Base-by-base conservation (phyloP, 2,113 vertebrate species). In the Spheniscus mendiculus region DNA sequence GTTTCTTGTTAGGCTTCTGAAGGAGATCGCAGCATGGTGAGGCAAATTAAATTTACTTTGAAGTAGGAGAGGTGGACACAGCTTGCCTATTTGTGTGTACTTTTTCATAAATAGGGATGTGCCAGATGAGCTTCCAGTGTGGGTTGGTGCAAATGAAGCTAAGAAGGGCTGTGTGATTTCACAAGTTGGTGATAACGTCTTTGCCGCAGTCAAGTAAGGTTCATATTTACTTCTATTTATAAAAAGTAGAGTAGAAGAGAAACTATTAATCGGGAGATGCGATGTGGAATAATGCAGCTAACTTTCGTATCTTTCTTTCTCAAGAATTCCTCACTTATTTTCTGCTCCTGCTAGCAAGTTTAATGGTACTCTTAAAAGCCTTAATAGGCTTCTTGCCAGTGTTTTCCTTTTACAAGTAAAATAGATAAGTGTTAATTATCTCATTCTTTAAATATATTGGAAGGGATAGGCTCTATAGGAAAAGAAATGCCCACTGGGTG, bases 201-300 rank as follows among this genome's bases (percentile, higher is more conserved):
- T 99, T 97, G 98, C 99, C 73, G 99, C 99, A 59, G 98, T 99
- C 90, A 98, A 99, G 99, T 99, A 98, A 99, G 99, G 62, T 98
- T 77, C 81, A 79, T 65, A 25, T 40, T 97, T 94, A 71, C 49
- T 87, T 69, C 65, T 36, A 22, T 52, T 73, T 38, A 16, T 62
- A 47, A 89, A 58, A 32, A 80, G 26, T 50, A 56, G 27, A 62
- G 23, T 29, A 53, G 59, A 76, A 78, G 19, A 49, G 8, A 79
- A 76, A 42, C 47, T 70, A 6, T 53, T 87, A 50, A 55, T 32
- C 7, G 4, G 49, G 49, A 56, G 9, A 34, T 53, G 18, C 5
- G 13, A 17, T 83, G 11, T 63, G 25, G 71, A 58, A 70, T 79
- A 93, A 72, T 22, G 8, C 42, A 66, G 10, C 17, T 29, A 50